Evolutionary conservation across 2,113 vertebrate genomes (phyloP).

Genomic region (Tetrax tetrax): DNA sequence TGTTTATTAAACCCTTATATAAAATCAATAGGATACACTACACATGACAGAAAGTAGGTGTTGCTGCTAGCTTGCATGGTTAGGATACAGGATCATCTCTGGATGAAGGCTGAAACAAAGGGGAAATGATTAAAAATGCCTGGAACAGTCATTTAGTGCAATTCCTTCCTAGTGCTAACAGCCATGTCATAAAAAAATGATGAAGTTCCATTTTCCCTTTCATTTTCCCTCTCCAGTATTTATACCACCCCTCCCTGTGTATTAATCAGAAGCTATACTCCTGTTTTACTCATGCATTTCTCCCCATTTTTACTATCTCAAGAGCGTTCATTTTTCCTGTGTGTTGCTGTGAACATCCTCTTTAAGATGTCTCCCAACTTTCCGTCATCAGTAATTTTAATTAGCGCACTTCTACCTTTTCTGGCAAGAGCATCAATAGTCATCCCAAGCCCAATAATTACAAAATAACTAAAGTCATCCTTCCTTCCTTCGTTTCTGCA

Average conservation of each 20-base stretch:
- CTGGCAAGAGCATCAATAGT: not conserved
- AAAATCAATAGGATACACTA: not conserved
- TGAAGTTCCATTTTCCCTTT: not conserved
- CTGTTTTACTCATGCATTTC: not conserved
- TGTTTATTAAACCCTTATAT: not conserved
- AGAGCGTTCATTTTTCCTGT: not conserved
- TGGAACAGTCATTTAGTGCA: not conserved
- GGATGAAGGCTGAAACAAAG: not conserved
- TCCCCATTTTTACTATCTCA: not conserved
- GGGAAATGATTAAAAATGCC: not conserved
- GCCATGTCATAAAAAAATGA: not conserved
- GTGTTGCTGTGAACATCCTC: not conserved
- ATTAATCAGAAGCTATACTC: not conserved
- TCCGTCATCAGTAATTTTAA: slow-evolving; percentile 12
- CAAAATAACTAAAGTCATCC: not conserved
- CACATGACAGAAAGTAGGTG: not conserved
- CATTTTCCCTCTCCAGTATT: not conserved
- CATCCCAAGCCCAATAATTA: not conserved
- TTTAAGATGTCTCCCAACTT: not conserved
- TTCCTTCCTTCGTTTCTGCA: not conserved
- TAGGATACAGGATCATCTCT: not conserved
- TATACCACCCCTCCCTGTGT: not conserved
- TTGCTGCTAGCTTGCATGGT: not conserved
- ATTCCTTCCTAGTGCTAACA: not conserved
- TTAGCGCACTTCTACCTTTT: slow-evolving; percentile 1